A percentile compares a stretch with the other conserved stretches of the same genome.
Evolutionary conservation across 2,888 invertebrate genomes (phyloP).

Genomic region (Andrena flavipes): DNA sequence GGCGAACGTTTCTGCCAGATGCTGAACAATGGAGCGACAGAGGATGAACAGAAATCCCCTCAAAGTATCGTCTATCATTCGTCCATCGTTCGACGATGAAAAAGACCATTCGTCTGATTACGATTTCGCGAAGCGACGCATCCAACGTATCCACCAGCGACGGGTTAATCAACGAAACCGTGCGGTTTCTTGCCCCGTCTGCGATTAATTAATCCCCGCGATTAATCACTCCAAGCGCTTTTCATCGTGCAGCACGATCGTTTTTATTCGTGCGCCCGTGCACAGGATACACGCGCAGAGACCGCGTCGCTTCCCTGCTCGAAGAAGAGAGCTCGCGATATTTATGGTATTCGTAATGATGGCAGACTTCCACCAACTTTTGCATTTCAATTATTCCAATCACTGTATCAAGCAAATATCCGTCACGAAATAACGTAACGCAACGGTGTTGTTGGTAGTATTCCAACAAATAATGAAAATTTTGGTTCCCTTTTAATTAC

Average conservation of each 20-base stretch:
- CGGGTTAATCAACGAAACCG: slow-evolving; percentile 70
- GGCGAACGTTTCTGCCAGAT: slow-evolving; percentile 4
- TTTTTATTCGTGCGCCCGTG: slow-evolving; percentile 47
- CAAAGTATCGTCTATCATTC: slow-evolving; percentile 40
- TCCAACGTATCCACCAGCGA: slow-evolving; percentile 40
- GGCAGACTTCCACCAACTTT: slow-evolving; percentile 8
- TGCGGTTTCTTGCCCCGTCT: slow-evolving; percentile 63
- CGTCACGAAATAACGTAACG: too few relatives aligned
- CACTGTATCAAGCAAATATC: not conserved
- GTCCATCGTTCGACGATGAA: slow-evolving; percentile 62
- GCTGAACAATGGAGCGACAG: slow-evolving; percentile 46
- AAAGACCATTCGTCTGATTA: slow-evolving; percentile 71
- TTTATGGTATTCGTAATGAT: not conserved
- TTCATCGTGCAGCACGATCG: slow-evolving; percentile 61
- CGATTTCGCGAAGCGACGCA: slow-evolving; percentile 67
- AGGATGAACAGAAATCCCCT: slow-evolving; percentile 38
- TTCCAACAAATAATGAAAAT: too few relatives aligned
- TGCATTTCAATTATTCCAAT: slow-evolving; percentile 24
- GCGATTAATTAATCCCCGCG: slow-evolving; percentile 70
- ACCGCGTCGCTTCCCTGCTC: not conserved
- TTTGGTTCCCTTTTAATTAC: too few relatives aligned
- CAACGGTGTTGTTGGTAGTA: too few relatives aligned
- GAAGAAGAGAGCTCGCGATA: not conserved
- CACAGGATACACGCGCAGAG: not conserved
- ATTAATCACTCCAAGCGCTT: slow-evolving; percentile 67